Evolutionary conservation across 1,140 invertebrate species (phyloP).

Genomic region (Wasmannia auropunctata): DNA sequence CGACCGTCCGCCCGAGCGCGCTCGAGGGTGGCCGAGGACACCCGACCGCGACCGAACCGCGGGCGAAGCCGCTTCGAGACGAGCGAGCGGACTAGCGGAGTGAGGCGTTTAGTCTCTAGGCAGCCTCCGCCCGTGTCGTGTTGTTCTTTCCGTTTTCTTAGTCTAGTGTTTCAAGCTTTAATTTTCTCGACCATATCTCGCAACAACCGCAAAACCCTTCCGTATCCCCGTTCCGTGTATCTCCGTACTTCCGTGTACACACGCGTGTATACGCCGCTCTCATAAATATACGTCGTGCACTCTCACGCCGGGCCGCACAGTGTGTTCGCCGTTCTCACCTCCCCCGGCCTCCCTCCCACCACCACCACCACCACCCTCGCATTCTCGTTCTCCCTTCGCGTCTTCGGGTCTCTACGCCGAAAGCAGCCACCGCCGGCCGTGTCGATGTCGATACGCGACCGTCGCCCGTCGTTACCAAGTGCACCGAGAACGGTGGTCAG

Average conservation of each 20-base stretch:
- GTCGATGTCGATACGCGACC: slow-evolving; percentile 59
- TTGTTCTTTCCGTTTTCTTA: slow-evolving; percentile 84
- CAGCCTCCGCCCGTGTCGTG: slow-evolving; percentile 82
- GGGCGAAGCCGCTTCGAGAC: slow-evolving; percentile 41
- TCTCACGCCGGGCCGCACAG: slow-evolving; percentile 18
- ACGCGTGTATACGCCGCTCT: not conserved
- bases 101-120: slow-evolving; percentile 78
- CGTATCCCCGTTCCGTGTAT: not conserved
- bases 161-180: slow-evolving; percentile 82
- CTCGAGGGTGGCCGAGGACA: slow-evolving; percentile 49
- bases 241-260: not conserved
- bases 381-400: slow-evolving; percentile 20
- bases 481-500: slow-evolving; percentile 44
- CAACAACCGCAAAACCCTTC: slow-evolving; percentile 54
- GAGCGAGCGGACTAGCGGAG: not conserved
- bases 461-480: slow-evolving; percentile 54
- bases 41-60: slow-evolving; percentile 20
- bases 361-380: not conserved
- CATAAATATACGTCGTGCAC: not conserved
- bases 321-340: not conserved
- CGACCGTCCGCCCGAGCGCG: slow-evolving; percentile 44
- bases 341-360: not conserved
- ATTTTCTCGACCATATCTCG: slow-evolving; percentile 73
- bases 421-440: slow-evolving; percentile 33
- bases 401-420: slow-evolving; percentile 49